phyloP scores from a whole-genome alignment of 2,797 vertebrate species.

The Anas bernieri region DNA sequence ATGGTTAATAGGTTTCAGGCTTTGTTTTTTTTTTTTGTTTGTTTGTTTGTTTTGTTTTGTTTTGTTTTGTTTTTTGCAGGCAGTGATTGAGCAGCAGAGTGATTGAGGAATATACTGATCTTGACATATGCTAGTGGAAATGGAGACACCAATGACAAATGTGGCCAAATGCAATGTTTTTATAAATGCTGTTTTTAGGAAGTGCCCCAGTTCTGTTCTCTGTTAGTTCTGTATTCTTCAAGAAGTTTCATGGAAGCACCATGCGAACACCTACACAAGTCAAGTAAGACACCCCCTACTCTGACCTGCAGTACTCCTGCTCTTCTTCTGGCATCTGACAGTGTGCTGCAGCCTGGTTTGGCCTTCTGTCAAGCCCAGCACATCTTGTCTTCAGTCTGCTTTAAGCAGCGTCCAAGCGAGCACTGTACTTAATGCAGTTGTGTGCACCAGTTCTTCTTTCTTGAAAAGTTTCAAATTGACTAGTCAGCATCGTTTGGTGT shows the following conservation, averaged over 20 bases:
- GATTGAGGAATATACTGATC: neutral
- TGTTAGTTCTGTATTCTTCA: neutral
- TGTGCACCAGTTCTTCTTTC: neutral
- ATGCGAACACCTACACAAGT: rapidly evolving
- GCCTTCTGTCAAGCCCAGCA: neutral
- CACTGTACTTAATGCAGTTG: neutral
- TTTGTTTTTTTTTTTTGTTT: neutral
- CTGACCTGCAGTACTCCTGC: neutral
- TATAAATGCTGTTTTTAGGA: neutral
- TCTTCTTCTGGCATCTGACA: neutral
- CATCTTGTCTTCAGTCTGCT: neutral
- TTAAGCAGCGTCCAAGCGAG: neutral
- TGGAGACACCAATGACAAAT: neutral
- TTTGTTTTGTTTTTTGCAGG: neutral
- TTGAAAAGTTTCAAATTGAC: neutral
- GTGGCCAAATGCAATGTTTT: neutral
- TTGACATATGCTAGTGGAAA: neutral
- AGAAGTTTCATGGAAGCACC: neutral
- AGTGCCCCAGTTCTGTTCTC: neutral
- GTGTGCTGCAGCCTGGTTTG: neutral
- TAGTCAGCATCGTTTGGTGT: neutral
- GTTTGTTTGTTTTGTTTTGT: too few relatives aligned
- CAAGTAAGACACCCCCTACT: neutral
- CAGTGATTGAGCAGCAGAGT: neutral
- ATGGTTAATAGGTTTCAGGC: neutral